These are phyloP conservation scores for Heliocidaris tuberculata DNA, from an alignment of 35 echinoderm and acorn worm genomes.

Conservation along the genomic window DNA sequence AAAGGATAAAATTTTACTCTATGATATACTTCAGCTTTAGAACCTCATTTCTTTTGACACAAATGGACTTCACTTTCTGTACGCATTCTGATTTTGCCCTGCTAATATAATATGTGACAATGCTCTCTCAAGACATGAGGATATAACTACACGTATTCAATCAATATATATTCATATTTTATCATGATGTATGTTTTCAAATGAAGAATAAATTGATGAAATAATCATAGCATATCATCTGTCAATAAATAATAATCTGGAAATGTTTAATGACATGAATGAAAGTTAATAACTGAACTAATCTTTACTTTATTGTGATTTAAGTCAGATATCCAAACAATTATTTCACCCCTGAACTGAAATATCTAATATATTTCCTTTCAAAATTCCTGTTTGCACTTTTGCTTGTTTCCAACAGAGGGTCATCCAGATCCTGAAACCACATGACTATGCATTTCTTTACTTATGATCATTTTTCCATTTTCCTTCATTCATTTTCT, in stretches of 20 bases:
- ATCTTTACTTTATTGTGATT: not conserved
- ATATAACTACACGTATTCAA: no score
- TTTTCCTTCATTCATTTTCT: not conserved
- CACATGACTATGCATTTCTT: not conserved
- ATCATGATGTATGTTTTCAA: no score
- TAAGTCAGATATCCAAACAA: not conserved
- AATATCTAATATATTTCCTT: not conserved
- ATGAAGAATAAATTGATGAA: no score
- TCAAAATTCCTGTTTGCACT: not conserved
- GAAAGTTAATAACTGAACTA: not conserved
- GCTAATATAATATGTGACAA: no score
- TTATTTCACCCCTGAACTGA: not conserved
- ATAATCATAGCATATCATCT: not conserved
- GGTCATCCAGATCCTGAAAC: not conserved
- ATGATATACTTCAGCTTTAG: no score
- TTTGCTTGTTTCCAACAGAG: not conserved
- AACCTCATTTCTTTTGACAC: no score
- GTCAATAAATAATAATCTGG: not conserved
- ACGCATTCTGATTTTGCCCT: no score
- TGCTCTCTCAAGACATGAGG: no score
- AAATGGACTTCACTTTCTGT: no score
- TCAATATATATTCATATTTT: no score
- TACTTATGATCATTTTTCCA: not conserved
- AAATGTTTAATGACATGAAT: not conserved
- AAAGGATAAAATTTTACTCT: no score